These are phyloP conservation scores for Temnothorax ravouxi DNA, from an alignment of 2,888 invertebrate species.

Conservation along the genomic window DNA sequence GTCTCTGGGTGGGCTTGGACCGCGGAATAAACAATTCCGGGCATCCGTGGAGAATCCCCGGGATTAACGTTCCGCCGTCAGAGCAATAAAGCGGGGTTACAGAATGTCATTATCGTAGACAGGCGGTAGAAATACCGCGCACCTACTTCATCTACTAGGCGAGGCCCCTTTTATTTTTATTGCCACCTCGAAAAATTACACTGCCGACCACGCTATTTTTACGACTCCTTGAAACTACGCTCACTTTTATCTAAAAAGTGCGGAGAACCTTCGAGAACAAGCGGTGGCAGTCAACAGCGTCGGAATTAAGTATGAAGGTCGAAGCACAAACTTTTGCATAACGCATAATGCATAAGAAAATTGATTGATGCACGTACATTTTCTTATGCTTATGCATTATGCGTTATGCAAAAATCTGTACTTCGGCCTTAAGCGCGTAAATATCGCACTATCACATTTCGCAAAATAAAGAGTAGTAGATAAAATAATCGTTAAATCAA, in stretches of 20 bases:
- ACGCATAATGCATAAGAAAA: background rate
- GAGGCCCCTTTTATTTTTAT: conserved; percentile 46
- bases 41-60: conserved; percentile 31
- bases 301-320: background rate
- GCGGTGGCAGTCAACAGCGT: background rate
- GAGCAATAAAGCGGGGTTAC: conserved; percentile 62
- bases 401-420: no score
- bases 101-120: conserved; percentile 53
- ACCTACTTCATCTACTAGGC: conserved; percentile 22
- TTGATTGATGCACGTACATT: no score
- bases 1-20: conserved; percentile 15
- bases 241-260: conserved; percentile 10
- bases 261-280: no score
- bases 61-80: conserved; percentile 51
- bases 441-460: no score
- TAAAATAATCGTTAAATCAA: background rate
- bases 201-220: conserved; percentile 39
- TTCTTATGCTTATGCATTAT: no score
- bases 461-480: background rate
- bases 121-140: conserved; percentile 40
- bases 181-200: conserved; percentile 44
- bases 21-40: conserved; percentile 34
- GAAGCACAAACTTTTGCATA: no score
- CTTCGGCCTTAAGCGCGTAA: no score
- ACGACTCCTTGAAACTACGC: conserved; percentile 20